Evolutionary conservation across 2,888 invertebrate species (phyloP), one percentile per base, ranked within the genome.

Genomic region (Adelognathus sp.): DNA sequence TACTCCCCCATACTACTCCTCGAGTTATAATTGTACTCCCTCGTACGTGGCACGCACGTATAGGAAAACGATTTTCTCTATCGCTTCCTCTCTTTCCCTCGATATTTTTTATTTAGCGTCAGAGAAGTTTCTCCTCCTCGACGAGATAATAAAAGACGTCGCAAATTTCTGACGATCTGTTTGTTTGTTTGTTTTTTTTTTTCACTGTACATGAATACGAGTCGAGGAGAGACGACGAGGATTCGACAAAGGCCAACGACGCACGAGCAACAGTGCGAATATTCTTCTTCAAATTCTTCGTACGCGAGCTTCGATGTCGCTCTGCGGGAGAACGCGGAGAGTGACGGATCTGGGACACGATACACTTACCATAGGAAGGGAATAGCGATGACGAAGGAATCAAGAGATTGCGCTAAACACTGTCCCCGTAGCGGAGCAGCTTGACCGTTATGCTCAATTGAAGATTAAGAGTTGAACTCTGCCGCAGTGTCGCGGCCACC

Each of bases 351-450:
- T 64, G 29, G 64, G 33, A 14, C 64, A 64, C 46, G 64, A 50
- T 61, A 29, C 29, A 21, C 50, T 50, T 50, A 64, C 14, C 14
- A 46, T 46, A n/a, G 64, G n/a, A 64, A 64, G 50, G 64, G 50
- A 50, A 64, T 64, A 64, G 64, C 33, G 64, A 50, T 64, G 64
- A 64, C 64, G 64, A 21, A 21, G 50, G 31, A 50, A 50, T 64
- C 33, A 44, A 50, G 50, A 50, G 46, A 46, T 46, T 31, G 31
- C 46, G n/a, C 44, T 27, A 29, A 46, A 63, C 7, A n/a, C n/a
- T n/a, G n/a, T 7, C 14, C 3, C 41, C 24, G 3, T 31, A 31
- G 50, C 24, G 21, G 21, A 7, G 33, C 21, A n/a, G 64, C 14
- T 16, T 31, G 27, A 29, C 11, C 21, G 21, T 50, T 41, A 16